Evolutionary conservation across 23 tunicate genomes (phyloP).

Genomic region (Aplidium turbinatum): DNA sequence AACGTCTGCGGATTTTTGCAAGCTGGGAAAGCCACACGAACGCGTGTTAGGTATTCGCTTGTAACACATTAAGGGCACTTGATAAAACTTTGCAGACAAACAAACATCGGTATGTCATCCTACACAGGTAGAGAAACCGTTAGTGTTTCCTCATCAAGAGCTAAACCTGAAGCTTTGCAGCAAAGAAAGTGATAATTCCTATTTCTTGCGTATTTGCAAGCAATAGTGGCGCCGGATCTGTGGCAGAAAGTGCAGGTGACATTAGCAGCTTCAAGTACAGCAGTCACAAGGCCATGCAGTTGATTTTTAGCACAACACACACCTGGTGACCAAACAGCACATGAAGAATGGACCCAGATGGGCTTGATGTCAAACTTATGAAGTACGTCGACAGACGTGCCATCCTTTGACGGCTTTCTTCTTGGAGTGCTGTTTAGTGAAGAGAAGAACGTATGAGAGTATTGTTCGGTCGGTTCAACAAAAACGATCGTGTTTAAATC

Average conservation of each 20-base stretch:
- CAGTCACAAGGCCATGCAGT: slow-evolving; percentile 34
- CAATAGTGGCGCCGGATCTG: slow-evolving; percentile 14
- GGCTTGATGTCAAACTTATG: slow-evolving; percentile 44
- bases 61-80: too few relatives aligned
- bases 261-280: slow-evolving; percentile 8
- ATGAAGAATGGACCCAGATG: slow-evolving; percentile 51
- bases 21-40: too few relatives aligned
- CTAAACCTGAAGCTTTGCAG: slow-evolving; percentile 10
- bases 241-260: background rate
- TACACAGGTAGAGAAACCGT: too few relatives aligned
- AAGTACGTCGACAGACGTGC: slow-evolving; percentile 16
- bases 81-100: too few relatives aligned
- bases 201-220: slow-evolving; percentile 7
- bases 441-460: too few relatives aligned
- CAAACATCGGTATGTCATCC: too few relatives aligned
- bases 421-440: too few relatives aligned
- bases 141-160: background rate
- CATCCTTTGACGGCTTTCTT: background rate
- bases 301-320: slow-evolving; percentile 45
- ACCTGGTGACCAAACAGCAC: slow-evolving; percentile 73
- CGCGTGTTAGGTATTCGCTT: too few relatives aligned
- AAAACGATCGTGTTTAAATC: slow-evolving; percentile 57
- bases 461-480: slow-evolving; percentile 45
- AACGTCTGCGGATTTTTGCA: too few relatives aligned
- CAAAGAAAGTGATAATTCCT: slow-evolving; percentile 6